These are phyloP conservation scores for Montipora cactus DNA, from an alignment of 64 coral and sea anemone genomes.

Conservation along the genomic window DNA sequence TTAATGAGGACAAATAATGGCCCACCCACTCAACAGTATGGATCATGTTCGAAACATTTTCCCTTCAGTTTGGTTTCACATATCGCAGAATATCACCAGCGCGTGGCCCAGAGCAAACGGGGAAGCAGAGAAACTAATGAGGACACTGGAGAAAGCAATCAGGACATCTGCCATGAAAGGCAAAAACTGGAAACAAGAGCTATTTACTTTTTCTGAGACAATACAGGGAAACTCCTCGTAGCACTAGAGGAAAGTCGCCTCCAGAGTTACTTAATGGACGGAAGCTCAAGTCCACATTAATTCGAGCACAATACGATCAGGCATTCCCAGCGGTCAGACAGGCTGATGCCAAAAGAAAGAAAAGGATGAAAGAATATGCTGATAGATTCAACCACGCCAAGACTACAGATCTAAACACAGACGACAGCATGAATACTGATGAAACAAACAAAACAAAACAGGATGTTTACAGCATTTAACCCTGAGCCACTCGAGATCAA, in stretches of 20 bases:
- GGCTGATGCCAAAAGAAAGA: no score
- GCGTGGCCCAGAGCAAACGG: constrained; percentile 29
- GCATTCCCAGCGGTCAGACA: no score
- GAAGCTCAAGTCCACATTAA: constrained; percentile 8
- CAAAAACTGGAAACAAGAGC: constrained; percentile 50
- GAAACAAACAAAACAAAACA: constrained; percentile 19
- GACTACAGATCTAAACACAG: not conserved
- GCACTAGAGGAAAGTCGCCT: constrained; percentile 2
- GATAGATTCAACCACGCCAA: not conserved
- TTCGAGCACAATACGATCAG: not conserved
- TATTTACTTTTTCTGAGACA: not conserved
- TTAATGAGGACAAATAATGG: constrained; percentile 31
- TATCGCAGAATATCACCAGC: constrained; percentile 34
- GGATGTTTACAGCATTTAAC: not conserved
- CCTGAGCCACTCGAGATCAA: not conserved
- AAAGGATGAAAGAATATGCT: no score
- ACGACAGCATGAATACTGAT: constrained; percentile 3
- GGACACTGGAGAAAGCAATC: constrained; percentile 19
- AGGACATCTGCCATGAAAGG: not conserved
- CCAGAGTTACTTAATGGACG: constrained; percentile 7
- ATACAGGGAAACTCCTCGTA: constrained; percentile 19
- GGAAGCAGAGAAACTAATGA: constrained; percentile 32
- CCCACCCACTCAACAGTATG: constrained; percentile 20
- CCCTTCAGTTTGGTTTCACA: constrained; percentile 33
- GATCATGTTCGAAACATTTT: not conserved